Evolutionary conservation across 2,113 vertebrate species (phyloP), one percentile per base, ranked within the genome.

Genomic region (Chaetorhynchus papuensis): DNA sequence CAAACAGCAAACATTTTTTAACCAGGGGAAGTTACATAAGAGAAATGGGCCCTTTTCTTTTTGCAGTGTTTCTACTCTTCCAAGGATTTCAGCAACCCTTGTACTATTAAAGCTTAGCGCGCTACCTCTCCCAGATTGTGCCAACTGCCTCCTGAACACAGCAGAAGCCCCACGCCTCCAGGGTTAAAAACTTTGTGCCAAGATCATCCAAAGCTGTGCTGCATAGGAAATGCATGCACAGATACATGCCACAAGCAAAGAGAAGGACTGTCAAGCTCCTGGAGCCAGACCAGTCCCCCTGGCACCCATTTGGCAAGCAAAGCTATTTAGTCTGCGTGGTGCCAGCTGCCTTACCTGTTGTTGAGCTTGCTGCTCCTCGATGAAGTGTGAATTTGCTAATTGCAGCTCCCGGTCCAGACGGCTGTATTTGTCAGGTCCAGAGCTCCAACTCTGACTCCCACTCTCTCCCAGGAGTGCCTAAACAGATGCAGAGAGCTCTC

Each of bases 311-410:
- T 92, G 83, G 88, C 94, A 96, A 85, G 77, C 69, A 60, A 31
- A 95, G 44, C 54, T 68, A 5, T 57, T 83, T 7, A 49, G 44
- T 35, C 52, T 4, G 4, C 2, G 1, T 7, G n/a, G 54, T 69
- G 71, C 49, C 82, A 94, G 90, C 69, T 87, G 77, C 70, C 70
- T 68, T 98, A 99, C 99, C 99, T 99, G 99, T 83, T 99, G 99
- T 90, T 99, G 99, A 4, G 97, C 97, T 80, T 99, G 99, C 93
- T 99, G 99, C 83, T 99, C 99, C 74, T 99, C 99, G 2, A 99
- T 98, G 94, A 99, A 99, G 80, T 99, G 98, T 41, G 99, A 98
- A 95, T 99, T 99, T 78, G 98, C 99, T 20, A 97, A 97, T 74
- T 99, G 98, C 79, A 99, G 97, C 65, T 99, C 98, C 8, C 93